Evolutionary conservation across 2,888 invertebrate genomes (phyloP).

Genomic region (Melinaea marsaeus): DNA sequence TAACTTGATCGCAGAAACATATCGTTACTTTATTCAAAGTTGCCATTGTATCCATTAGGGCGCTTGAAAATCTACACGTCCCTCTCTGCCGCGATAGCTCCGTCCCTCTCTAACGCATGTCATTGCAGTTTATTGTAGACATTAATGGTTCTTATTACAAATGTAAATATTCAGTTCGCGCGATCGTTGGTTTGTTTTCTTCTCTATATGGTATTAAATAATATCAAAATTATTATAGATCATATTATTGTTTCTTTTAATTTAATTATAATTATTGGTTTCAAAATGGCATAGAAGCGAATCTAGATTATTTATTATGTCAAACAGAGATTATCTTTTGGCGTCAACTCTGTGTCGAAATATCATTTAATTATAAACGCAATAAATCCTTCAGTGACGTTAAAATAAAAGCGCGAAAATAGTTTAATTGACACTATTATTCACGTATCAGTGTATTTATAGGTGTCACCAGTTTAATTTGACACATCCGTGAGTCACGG

Average conservation of each 20-base stretch:
- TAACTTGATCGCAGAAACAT: constrained; percentile 29
- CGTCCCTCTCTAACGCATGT: constrained; percentile 61
- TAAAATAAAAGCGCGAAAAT: constrained; percentile 2
- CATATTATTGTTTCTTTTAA: constrained; percentile 21
- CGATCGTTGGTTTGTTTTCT: constrained; percentile 69
- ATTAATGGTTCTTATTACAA: constrained; percentile 75
- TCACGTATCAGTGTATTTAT: constrained; percentile 76
- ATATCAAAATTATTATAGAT: constrained; percentile 57
- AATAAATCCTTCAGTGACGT: constrained; percentile 2
- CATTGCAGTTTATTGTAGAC: constrained; percentile 77
- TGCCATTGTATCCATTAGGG: constrained; percentile 71
- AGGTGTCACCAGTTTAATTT: constrained; percentile 56
- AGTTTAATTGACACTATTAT: constrained; percentile 39
- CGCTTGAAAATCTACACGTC: constrained; percentile 51
- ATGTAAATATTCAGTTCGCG: constrained; percentile 76
- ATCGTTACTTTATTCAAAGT: constrained; percentile 32
- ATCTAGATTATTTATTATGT: constrained; percentile 19
- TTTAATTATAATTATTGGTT: background rate
- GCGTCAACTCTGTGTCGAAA: constrained; percentile 23
- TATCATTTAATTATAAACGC: constrained; percentile 14
- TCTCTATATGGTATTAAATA: constrained; percentile 71
- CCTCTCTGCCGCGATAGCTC: constrained; percentile 52
- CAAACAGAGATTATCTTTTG: constrained; percentile 31
- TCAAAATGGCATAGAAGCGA: constrained; percentile 9
- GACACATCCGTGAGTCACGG: constrained; percentile 52